phyloP scores from a whole-genome alignment of 1,140 invertebrate species.

The Eueides isabella region DNA sequence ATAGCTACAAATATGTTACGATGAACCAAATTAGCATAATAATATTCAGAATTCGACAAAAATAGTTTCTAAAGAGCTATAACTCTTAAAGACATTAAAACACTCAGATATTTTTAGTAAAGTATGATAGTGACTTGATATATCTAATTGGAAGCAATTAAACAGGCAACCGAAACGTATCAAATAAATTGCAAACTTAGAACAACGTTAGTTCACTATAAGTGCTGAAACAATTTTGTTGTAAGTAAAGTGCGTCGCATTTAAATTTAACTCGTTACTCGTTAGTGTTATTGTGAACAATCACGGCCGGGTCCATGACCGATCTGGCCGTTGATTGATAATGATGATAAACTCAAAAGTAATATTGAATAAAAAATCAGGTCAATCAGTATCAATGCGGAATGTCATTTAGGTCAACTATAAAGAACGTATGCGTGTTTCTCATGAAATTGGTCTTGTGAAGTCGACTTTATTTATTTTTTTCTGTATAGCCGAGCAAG shows the following conservation, averaged over 20 bases:
- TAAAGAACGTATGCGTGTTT: neutral
- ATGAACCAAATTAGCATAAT: too few relatives aligned
- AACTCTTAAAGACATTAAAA: neutral
- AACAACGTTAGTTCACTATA: constrained; percentile 30
- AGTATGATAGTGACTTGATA: constrained; percentile 14
- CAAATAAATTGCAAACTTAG: constrained; percentile 38
- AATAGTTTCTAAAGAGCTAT: too few relatives aligned
- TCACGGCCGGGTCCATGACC: constrained; percentile 38
- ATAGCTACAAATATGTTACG: neutral
- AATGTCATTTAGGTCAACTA: neutral
- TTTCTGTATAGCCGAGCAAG: too few relatives aligned
- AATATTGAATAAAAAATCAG: constrained; percentile 37
- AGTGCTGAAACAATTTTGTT: constrained; percentile 26
- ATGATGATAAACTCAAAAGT: constrained; percentile 40
- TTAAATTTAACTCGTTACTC: constrained; percentile 14
- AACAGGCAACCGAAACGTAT: constrained; percentile 29
- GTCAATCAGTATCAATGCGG: constrained; percentile 21
- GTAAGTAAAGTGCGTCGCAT: constrained; percentile 28
- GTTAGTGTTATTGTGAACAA: constrained; percentile 25
- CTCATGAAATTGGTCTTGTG: too few relatives aligned
- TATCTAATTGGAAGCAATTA: constrained; percentile 33
- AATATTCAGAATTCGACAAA: too few relatives aligned
- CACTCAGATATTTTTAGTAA: neutral
- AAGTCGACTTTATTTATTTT: too few relatives aligned
- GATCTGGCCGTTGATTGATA: constrained; percentile 41